Percentiles rank a stretch among this genome's conserved stretches.
These are phyloP conservation scores for Calcarius lapponicus DNA, from an alignment of 2,797 vertebrate genomes.

Conservation along the genomic window DNA sequence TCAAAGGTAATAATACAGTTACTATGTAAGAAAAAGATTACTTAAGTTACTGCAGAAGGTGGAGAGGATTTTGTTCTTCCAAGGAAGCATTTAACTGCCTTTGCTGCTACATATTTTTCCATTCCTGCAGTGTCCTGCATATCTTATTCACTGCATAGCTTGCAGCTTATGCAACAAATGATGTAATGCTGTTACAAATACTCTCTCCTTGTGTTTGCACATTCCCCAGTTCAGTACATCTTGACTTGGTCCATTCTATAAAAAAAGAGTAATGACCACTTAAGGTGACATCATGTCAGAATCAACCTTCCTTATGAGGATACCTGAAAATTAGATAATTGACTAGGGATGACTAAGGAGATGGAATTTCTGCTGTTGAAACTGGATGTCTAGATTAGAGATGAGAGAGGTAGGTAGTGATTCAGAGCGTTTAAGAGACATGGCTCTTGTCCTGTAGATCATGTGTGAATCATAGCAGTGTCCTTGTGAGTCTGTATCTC, in stretches of 20 bases:
- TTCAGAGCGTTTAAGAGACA: background rate
- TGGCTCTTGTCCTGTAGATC: background rate
- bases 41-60: background rate
- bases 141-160: background rate
- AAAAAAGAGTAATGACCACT: background rate
- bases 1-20: background rate
- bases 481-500: background rate
- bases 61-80: background rate
- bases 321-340: background rate
- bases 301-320: background rate
- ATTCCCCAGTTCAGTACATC: fast-evolving
- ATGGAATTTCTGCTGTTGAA: background rate
- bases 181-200: background rate
- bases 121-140: background rate
- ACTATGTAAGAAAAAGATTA: background rate
- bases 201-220: background rate
- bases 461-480: background rate
- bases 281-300: background rate
- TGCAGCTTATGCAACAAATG: background rate
- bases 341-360: background rate
- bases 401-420: background rate
- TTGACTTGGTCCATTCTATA: background rate
- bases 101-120: background rate
- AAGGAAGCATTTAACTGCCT: background rate
- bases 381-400: background rate